phyloP scores from a whole-genome alignment of 1,140 invertebrate species.

The Formica selysi region DNA sequence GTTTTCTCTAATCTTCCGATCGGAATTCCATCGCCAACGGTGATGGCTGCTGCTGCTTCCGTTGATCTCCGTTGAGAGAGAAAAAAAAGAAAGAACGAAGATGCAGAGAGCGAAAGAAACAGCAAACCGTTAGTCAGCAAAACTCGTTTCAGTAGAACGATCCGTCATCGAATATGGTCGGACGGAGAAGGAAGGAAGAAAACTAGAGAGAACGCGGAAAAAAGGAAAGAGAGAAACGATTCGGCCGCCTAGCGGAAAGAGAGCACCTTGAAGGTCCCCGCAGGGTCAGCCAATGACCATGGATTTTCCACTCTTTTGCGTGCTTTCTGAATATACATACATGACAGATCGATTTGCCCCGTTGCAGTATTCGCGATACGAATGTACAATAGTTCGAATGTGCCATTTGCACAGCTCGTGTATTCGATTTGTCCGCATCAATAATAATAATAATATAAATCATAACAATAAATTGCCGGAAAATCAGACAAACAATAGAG shows the following conservation, averaged over 20 bases:
- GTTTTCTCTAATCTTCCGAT: conserved; percentile 57
- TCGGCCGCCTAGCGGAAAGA: not conserved
- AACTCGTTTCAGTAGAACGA: conserved; percentile 72
- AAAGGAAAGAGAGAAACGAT: conserved; percentile 7
- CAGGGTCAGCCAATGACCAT: conserved; percentile 32
- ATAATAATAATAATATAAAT: not conserved
- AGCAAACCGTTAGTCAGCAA: conserved; percentile 79
- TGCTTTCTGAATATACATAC: conserved; percentile 51
- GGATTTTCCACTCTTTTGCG: conserved; percentile 45
- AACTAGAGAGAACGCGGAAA: conserved; percentile 50
- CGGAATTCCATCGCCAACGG: conserved; percentile 49
- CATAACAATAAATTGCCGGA: not conserved
- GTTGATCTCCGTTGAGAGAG: conserved; percentile 4
- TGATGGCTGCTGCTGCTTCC: conserved; percentile 27
- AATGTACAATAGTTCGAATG: conserved; percentile 47
- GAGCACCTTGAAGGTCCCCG: conserved; percentile 22
- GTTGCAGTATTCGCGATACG: conserved; percentile 58
- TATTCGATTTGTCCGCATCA: not conserved
- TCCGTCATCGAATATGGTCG: conserved; percentile 75
- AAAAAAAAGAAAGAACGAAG: conserved; percentile 29
- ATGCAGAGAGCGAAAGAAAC: conserved; percentile 53
- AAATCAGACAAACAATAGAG: not conserved
- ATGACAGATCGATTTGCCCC: conserved; percentile 49
- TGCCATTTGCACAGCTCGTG: not conserved
- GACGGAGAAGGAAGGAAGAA: conserved; percentile 46